These are phyloP conservation scores for Tauraco hartlaubi DNA, from an alignment of 2,797 vertebrate species.

Conservation along the genomic window DNA sequence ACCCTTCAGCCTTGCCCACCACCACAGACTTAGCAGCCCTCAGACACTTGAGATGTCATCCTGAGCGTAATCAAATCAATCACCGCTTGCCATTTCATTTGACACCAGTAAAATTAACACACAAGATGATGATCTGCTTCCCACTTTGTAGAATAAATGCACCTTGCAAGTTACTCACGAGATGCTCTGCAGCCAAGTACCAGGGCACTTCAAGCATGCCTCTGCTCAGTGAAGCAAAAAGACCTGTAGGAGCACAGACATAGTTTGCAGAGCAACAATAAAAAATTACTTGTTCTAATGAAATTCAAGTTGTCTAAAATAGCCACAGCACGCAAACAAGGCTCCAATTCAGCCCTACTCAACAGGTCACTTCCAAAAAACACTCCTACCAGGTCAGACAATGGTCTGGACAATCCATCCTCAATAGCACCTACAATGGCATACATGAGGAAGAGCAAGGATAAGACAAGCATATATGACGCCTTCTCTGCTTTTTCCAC, in stretches of 20 bases:
- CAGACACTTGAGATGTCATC: not conserved
- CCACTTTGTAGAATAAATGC: not conserved
- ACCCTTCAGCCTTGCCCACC: not conserved
- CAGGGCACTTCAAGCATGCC: not conserved
- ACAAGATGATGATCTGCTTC: not conserved
- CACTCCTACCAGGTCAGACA: not conserved
- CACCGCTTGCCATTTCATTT: not conserved
- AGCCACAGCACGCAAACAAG: not conserved
- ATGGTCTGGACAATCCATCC: not conserved
- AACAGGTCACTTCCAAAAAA: not conserved
- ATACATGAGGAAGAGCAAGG: accelerated
- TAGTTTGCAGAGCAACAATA: not conserved
- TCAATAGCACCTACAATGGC: not conserved
- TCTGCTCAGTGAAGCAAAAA: not conserved
- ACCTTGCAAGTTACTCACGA: not conserved
- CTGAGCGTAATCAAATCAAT: not conserved
- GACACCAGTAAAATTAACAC: not conserved
- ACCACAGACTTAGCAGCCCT: not conserved
- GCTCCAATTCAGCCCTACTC: not conserved
- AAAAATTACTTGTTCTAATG: not conserved
- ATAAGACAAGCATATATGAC: not conserved
- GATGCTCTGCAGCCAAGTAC: not conserved
- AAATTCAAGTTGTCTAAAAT: not conserved
- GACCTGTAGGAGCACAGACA: not conserved
- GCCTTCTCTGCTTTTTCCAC: not conserved